These are phyloP conservation scores for Neodiprion virginianus DNA, from an alignment of 1,140 invertebrate genomes.

Conservation along the genomic window DNA sequence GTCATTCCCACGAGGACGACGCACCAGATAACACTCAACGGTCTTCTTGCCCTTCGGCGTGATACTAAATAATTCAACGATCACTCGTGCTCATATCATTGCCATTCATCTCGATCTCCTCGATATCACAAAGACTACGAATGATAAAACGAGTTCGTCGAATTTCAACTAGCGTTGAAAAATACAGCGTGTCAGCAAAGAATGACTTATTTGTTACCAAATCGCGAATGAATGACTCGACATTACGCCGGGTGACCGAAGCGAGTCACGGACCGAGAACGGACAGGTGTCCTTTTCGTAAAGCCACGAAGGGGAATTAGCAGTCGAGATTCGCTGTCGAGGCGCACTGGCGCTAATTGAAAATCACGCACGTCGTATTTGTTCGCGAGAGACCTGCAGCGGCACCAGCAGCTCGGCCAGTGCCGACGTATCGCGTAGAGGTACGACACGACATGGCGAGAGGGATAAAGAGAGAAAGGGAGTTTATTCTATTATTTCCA, in stretches of 20 bases:
- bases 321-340: not conserved
- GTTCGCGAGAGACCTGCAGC: not conserved
- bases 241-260: no score
- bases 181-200: no score
- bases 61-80: not conserved
- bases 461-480: conserved; percentile 29
- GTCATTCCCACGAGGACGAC: conserved; percentile 38
- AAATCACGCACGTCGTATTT: conserved; percentile 15
- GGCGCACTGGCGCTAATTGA: conserved; percentile 34
- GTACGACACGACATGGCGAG: conserved; percentile 4
- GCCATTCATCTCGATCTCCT: not conserved
- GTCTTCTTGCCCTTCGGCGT: not conserved
- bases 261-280: not conserved
- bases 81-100: not conserved
- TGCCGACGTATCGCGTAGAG: not conserved
- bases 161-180: no score
- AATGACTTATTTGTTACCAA: no score
- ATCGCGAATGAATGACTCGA: no score
- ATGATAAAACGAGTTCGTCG: no score
- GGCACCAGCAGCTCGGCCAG: not conserved
- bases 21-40: not conserved
- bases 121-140: not conserved
- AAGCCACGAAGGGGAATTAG: conserved; percentile 7
- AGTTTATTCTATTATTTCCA: conserved; percentile 37
- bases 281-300: not conserved